These are phyloP conservation scores for Coecobrya sp. DNA, from an alignment of 2,888 invertebrate species.

Conservation along the genomic window DNA sequence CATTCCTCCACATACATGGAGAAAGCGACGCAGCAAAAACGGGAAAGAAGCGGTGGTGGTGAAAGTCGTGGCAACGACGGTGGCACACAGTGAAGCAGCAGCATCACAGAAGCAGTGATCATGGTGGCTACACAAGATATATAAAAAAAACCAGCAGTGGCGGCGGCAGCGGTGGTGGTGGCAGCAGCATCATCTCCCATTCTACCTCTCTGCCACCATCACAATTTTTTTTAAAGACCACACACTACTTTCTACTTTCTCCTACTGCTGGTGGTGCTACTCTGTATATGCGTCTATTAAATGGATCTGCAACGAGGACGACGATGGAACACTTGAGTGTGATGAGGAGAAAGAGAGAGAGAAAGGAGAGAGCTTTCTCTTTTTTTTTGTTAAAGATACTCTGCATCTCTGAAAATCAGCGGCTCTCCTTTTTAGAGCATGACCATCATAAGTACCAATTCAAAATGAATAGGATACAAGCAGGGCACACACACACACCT, in stretches of 20 bases:
- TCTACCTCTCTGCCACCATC: no score
- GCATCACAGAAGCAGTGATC: no score
- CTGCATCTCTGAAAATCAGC: background rate
- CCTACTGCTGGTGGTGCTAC: no score
- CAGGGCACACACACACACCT: no score
- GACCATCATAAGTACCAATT: background rate
- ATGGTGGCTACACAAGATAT: background rate
- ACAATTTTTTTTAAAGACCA: no score
- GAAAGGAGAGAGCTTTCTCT: no score
- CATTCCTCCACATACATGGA: constrained; percentile 16
- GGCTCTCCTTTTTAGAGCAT: background rate
- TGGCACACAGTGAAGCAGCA: no score
- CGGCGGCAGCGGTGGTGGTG: no score
- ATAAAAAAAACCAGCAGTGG: no score
- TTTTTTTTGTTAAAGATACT: no score
- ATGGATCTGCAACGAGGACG: background rate
- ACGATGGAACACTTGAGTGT: background rate
- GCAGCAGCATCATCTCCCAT: no score
- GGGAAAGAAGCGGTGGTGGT: background rate
- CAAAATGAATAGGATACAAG: background rate
- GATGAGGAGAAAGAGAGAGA: background rate
- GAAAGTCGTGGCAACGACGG: background rate
- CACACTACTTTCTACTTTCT: no score
- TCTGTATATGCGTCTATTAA: background rate
- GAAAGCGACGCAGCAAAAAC: background rate